These are phyloP conservation scores for Agonum fuliginosum DNA, from an alignment of 2,888 invertebrate genomes.

Conservation along the genomic window DNA sequence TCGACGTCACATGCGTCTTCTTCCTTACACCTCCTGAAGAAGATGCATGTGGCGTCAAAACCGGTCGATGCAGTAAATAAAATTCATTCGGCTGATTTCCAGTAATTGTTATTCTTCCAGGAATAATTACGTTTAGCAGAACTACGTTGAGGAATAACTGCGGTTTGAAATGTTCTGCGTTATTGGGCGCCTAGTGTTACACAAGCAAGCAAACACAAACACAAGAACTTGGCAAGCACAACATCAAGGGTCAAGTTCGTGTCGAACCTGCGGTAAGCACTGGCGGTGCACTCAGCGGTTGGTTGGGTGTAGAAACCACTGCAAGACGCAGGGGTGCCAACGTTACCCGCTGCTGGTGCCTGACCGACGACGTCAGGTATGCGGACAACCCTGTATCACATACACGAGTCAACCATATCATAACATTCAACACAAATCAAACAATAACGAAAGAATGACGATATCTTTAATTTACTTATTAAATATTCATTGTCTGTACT, in stretches of 20 bases:
- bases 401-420: background rate
- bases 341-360: constrained; percentile 17
- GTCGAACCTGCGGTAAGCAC: constrained; percentile 44
- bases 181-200: no score
- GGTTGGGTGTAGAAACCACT: background rate
- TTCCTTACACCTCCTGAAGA: no score
- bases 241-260: background rate
- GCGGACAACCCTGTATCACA: constrained; percentile 27
- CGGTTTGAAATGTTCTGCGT: no score
- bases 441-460: background rate
- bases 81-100: no score
- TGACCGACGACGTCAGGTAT: constrained; percentile 2
- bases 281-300: constrained; percentile 46
- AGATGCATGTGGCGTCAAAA: no score
- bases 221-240: background rate
- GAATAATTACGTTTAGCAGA: no score
- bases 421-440: background rate
- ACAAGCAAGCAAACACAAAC: background rate
- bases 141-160: no score
- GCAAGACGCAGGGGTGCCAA: constrained; percentile 47
- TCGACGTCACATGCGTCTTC: no score
- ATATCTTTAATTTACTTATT: no score
- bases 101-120: no score
- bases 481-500: no score
- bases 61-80: no score